Evolutionary conservation across 2,797 vertebrate species (phyloP), one percentile per base, ranked within the genome.

Genomic region (Crocodylus rhombifer): DNA sequence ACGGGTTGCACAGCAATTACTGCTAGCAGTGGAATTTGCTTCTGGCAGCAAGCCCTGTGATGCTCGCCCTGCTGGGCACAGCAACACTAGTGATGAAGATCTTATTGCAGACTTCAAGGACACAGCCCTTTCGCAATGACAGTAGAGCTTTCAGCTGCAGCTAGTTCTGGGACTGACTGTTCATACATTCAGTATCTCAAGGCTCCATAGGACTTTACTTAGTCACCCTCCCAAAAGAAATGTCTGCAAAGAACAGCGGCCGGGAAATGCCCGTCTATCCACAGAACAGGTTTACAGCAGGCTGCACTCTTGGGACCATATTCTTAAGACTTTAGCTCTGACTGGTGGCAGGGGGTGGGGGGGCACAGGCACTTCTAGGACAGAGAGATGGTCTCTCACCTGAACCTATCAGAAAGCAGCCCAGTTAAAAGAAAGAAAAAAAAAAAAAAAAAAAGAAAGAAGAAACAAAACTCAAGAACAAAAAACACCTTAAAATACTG

Each of bases 401-500:
- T 92, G 80, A 23, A 55, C 81, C 26, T 2, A 11, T 0, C 3
- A 91, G 17, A 36, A 56, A 80, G 64, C 42, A 28, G 30, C 25
- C 65, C 74, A 77, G 33, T 33, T 20, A 28, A 63, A 42, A 42
- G 8, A 42, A 42, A 30, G 30, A 30, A 42, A 42, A 42, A 42
- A 42, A 2, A 7, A 8, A 7, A 42, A 42, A n/a, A n/a, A n/a
- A n/a, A n/a, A n/a, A n/a, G n/a, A n/a, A n/a, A n/a, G n/a, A n/a
- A n/a, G n/a, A n/a, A n/a, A n/a, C n/a, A n/a, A n/a, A 11, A 11
- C 42, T 9, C 42, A 42, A 42, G 7, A 42, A 42, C 42, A 30
- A 30, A 4, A 30, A 30, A 30, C 30, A 30, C 33, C 33, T 36
- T 6, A 28, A 51, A 77, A 56, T 0, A 0, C 58, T 4, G 33